Evolutionary conservation across 2,113 vertebrate species (phyloP).

Genomic region (Spheniscus mendiculus): DNA sequence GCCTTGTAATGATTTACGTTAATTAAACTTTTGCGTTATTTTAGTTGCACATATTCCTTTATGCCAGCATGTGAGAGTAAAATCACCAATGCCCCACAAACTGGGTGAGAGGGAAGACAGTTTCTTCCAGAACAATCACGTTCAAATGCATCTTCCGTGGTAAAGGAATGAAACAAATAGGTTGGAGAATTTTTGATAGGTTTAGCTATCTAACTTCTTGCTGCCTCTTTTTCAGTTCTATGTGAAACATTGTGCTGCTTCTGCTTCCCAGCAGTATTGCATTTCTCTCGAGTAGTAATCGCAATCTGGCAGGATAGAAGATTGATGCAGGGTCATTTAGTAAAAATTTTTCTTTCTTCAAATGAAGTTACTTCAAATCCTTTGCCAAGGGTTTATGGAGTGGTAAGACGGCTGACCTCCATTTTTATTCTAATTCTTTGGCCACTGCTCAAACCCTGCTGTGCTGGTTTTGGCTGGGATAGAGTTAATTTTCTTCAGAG

Average conservation of each 20-base stretch:
- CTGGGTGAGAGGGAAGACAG: not conserved
- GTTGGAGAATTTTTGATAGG: not conserved
- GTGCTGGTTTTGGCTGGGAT: too few species aligned
- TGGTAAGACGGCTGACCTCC: not conserved
- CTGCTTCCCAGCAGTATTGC: not conserved
- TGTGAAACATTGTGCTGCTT: not conserved
- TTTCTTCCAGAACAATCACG: not conserved
- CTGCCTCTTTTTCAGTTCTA: not conserved
- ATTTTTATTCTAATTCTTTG: conserved; percentile 27
- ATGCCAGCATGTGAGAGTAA: not conserved
- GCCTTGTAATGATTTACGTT: not conserved
- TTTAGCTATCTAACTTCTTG: not conserved
- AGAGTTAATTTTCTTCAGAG: too few species aligned
- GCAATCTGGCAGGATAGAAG: not conserved
- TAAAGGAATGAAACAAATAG: not conserved
- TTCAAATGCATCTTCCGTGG: not conserved
- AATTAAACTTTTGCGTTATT: not conserved
- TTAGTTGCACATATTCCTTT: not conserved
- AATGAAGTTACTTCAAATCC: not conserved
- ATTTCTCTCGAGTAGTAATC: not conserved
- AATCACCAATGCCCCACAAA: not conserved
- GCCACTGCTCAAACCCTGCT: not conserved
- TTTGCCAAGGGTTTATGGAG: conserved; percentile 10
- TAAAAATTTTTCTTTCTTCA: not conserved
- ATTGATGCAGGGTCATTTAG: not conserved